Evolutionary conservation across 2,113 vertebrate genomes (phyloP), one percentile per base, ranked within the genome.

Genomic region (Sorex araneus): DNA sequence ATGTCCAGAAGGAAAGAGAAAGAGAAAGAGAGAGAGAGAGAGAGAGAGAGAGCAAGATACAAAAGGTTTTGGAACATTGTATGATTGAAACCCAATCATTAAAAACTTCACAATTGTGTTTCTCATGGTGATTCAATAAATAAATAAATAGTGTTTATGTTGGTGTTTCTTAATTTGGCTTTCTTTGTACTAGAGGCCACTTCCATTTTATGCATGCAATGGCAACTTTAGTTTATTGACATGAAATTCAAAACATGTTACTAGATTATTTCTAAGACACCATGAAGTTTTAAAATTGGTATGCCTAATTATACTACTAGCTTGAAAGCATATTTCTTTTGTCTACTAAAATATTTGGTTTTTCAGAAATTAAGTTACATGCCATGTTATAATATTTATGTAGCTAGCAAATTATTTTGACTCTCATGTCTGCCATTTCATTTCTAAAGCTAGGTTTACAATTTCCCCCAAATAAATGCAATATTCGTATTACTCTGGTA

Each of bases 401-500:
- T 87, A 47, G 6, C 43, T 64, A 87, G 70, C 23, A 94, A 93
- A n/a, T 82, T 30, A 84, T 74, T 54, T 79, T 43, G 32, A 18
- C 79, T 87, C n/a, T 89, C 25, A 27, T 75, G n/a, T 82, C 82
- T 66, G 8, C 32, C 70, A 23, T 80, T 94, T 71, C 71, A 89
- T 91, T 92, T 87, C 89, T 89, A 92, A 92, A 25, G 0, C 7
- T 70, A n/a, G 13, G 18, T 73, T 74, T 57, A 69, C 43, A 36
- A 30, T 87, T 91, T 87, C 43, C 23, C 50, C 23, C 47, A 92
- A 93, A 81, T 87, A 94, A 94, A 1, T 0, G 2, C 1, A 64
- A 45, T 45, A 16, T 77, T 77, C 96, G 8, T 97, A 98, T 98
- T 96, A 8, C 36, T 97, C 96, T 96, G 50, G 91, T 57, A 47